A percentile compares a stretch with the other conserved stretches of the same genome.
Evolutionary conservation across 2,797 vertebrate species (phyloP).

Genomic region (Xerus rutilus): DNA sequence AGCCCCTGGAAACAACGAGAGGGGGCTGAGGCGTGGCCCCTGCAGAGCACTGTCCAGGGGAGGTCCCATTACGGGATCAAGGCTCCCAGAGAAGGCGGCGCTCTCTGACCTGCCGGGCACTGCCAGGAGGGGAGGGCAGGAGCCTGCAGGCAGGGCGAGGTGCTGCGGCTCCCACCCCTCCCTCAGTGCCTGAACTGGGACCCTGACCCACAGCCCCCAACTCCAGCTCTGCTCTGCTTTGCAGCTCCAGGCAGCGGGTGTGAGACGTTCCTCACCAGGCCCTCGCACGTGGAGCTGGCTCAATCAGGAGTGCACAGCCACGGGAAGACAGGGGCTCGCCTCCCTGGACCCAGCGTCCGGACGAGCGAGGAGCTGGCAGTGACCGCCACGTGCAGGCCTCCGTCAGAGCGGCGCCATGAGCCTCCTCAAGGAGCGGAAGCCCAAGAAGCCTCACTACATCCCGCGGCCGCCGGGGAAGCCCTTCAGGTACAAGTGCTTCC

Average conservation of each 20-base stretch:
- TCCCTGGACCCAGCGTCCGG: constrained; percentile 73
- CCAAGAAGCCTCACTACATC: constrained; percentile 99
- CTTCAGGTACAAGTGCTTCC: constrained; percentile 99
- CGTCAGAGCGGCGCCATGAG: constrained; percentile 89
- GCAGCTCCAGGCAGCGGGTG: constrained; percentile 81
- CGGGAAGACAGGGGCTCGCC: constrained; percentile 18
- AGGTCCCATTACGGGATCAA: neutral
- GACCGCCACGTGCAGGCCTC: constrained; percentile 55
- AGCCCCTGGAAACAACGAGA: neutral
- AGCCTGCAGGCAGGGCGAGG: too few relatives aligned
- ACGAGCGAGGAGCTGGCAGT: constrained; percentile 58
- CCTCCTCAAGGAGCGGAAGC: constrained; percentile 94
- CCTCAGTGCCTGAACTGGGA: neutral
- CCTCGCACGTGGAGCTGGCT: constrained; percentile 24
- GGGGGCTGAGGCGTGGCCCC: rapidly evolving
- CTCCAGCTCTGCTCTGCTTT: constrained; percentile 76
- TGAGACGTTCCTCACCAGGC: constrained; percentile 4
- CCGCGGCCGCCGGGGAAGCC: constrained; percentile 98
- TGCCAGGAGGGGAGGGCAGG: too few relatives aligned
- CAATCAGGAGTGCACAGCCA: constrained; percentile 35
- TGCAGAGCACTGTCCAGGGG: neutral
- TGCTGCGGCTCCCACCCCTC: neutral
- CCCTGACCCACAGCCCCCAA: neutral
- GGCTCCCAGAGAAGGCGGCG: neutral
- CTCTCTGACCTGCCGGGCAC: too few relatives aligned